Conservation (phyloP, 2,888 invertebrate species). For the Tyria jacobaeae region DNA sequence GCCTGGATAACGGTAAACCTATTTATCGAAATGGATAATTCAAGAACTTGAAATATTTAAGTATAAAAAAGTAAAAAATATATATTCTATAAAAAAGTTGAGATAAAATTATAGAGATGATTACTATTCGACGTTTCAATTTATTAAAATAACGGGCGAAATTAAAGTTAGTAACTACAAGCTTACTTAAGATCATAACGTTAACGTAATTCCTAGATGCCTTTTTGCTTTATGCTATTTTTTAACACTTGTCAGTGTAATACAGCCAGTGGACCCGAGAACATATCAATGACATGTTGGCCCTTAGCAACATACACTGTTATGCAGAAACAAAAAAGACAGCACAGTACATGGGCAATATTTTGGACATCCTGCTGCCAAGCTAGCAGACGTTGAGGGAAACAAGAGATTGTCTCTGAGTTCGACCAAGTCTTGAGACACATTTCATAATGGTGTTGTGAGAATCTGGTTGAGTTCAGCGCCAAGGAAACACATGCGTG, state of each 20-base stretch:
- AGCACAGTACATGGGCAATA: too few species aligned
- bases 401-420: too few species aligned
- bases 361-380: too few species aligned
- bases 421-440: too few species aligned
- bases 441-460: too few species aligned
- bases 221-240: neutral
- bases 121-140: neutral
- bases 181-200: neutral
- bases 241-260: neutral
- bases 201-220: neutral
- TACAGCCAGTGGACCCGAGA: too few species aligned
- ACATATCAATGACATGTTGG: too few species aligned
- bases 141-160: neutral
- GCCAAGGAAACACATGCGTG: too few species aligned
- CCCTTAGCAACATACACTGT: too few species aligned
- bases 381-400: too few species aligned
- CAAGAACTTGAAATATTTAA: neutral
- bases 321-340: too few species aligned
- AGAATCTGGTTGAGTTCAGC: too few species aligned
- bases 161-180: neutral
- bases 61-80: neutral
- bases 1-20: neutral
- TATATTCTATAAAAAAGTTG: neutral
- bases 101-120: neutral
- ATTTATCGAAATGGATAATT: constrained; percentile 6